Evolutionary conservation across 2,113 vertebrate genomes (phyloP), one percentile per base, ranked within the genome.

Genomic region (Corynorhinus townsendii): DNA sequence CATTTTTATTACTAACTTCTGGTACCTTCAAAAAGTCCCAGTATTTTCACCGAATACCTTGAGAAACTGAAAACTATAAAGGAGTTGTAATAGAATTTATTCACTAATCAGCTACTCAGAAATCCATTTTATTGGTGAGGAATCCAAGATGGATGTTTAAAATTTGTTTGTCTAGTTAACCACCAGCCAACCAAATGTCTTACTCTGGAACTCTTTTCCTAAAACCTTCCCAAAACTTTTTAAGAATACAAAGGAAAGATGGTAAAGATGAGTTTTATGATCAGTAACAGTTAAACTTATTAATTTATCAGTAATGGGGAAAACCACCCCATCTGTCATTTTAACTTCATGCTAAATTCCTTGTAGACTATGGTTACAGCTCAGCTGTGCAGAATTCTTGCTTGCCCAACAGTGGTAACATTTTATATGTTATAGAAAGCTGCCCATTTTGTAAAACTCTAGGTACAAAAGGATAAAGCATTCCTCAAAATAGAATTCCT

Each of bases 381-480:
- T 89, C 62, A 47, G 28, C 73, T 88, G 7, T 73, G 7, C 24
- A 77, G 82, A 56, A 80, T 81, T 95, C 28, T 73, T 95, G 24
- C 28, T 72, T 95, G 26, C 35, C 49, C 38, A 81, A 79, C 0
- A 66, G 22, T 76, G 11, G 9, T 64, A 90, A 59, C 14, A 52
- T 82, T 96, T 87, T 88, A 66, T 90, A 47, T 20, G 54, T 56
- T 56, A 84, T 22, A 54, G 82, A 80, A 93, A 94, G 56, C 93
- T 96, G 14, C 30, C 24, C 4, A n/a, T 66, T 84, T 66, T 38
- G 15, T 66, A 76, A 83, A 35, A 92, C 54, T 90, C 11, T 71
- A 45, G 75, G 47, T 49, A 80, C 75, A 87, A 84, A 93, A 45
- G 19, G 45, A 59, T 54, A 69, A 95, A 79, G 28, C n/a, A 33